Evolutionary conservation across 1,140 invertebrate species (phyloP).

Genomic region (Nasonia longicornis): DNA sequence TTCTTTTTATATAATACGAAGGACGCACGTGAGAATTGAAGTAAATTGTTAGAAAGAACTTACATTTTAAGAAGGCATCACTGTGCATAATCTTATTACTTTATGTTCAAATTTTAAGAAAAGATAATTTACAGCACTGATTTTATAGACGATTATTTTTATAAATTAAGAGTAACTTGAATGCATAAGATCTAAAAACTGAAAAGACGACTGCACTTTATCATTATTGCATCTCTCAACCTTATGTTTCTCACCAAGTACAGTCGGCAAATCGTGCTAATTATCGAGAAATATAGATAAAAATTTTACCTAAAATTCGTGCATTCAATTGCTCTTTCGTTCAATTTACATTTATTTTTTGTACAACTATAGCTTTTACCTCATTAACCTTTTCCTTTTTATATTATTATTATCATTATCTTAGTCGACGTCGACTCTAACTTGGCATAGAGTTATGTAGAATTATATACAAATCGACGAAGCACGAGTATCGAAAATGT

Average conservation of each 20-base stretch:
- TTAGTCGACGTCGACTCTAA: constrained; percentile 39
- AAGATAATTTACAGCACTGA: constrained; percentile 34
- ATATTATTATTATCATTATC: constrained; percentile 39
- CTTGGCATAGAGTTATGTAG: constrained; percentile 44
- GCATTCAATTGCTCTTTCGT: constrained; percentile 33
- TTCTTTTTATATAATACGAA: not conserved
- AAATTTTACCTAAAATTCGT: constrained; percentile 31
- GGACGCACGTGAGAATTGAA: not conserved
- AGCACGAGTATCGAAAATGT: constrained; percentile 33
- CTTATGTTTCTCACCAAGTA: constrained; percentile 1
- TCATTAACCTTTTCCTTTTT: constrained; percentile 20
- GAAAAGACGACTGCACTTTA: constrained; percentile 28
- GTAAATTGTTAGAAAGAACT: too few relatives aligned
- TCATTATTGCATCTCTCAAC: constrained; percentile 23
- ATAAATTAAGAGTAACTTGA: constrained; percentile 26
- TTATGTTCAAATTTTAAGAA: not conserved
- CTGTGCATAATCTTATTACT: not conserved
- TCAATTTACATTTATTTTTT: constrained; percentile 40
- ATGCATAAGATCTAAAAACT: constrained; percentile 15
- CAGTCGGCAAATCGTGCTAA: constrained; percentile 6
- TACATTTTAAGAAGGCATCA: not conserved
- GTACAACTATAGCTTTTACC: constrained; percentile 46
- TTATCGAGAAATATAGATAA: constrained; percentile 1
- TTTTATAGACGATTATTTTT: constrained; percentile 23
- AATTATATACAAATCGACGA: constrained; percentile 42